Evolutionary conservation across 2,113 vertebrate species (phyloP).

Genomic region (Atlantisia rogersi): DNA sequence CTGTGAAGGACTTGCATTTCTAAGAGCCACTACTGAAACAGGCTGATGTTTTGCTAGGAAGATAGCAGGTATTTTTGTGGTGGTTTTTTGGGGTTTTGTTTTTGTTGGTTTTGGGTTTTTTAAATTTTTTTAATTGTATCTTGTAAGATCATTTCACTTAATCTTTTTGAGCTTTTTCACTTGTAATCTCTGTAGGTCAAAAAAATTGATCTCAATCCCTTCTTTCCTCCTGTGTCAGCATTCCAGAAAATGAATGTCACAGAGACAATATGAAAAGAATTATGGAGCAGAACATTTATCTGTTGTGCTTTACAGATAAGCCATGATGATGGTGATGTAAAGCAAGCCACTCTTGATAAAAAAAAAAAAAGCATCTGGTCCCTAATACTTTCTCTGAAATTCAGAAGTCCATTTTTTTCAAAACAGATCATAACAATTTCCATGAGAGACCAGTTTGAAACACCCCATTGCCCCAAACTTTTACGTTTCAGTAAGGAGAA

Average conservation of each 20-base stretch:
- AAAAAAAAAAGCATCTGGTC: not conserved
- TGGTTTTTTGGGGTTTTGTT: not conserved
- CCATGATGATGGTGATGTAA: not conserved
- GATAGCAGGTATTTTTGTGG: not conserved
- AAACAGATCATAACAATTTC: not conserved
- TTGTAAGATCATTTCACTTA: not conserved
- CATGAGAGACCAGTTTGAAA: not conserved
- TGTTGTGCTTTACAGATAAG: not conserved
- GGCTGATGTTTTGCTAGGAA: not conserved
- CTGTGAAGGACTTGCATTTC: not conserved
- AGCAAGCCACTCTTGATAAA: not conserved
- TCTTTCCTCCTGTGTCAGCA: not conserved
- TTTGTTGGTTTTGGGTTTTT: not conserved
- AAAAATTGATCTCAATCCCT: not conserved
- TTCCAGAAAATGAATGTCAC: not conserved
- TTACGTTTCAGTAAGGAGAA: not conserved
- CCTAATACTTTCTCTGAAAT: not conserved
- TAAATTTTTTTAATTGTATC: not conserved
- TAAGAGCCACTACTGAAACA: not conserved
- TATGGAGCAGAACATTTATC: not conserved
- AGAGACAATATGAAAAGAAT: not conserved
- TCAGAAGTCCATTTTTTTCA: not conserved
- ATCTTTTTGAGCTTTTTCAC: not conserved
- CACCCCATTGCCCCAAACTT: not conserved
- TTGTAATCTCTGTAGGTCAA: not conserved